Percentiles rank a stretch among this genome's conserved stretches.
Evolutionary conservation across 2,888 invertebrate genomes (phyloP).

Genomic region (Drosophila engyochracea): DNA sequence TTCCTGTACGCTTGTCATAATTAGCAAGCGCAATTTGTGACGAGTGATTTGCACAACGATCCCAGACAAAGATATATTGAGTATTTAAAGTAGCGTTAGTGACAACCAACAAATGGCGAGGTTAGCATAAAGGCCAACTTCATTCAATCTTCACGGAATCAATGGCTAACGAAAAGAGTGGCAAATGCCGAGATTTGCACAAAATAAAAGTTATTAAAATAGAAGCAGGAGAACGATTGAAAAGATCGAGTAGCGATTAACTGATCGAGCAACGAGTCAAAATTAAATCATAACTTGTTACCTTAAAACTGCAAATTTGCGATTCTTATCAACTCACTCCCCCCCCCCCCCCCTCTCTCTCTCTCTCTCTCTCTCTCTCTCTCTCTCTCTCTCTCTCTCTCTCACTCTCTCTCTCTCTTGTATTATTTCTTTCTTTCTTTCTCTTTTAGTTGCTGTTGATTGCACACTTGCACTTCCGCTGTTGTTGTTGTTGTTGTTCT

Average conservation of each 20-base stretch:
- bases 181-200: neutral
- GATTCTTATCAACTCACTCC: neutral
- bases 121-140: neutral
- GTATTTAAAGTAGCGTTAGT: neutral
- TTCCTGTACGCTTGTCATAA: constrained; percentile 21
- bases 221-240: neutral
- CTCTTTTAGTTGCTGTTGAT: constrained; percentile 18
- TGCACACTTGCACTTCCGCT: constrained; percentile 74
- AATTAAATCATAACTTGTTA: neutral
- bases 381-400: neutral
- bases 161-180: neutral
- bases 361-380: neutral
- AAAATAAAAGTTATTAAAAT: neutral
- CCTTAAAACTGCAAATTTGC: neutral
- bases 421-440: no score
- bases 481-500: constrained; percentile 14
- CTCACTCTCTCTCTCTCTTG: neutral
- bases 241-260: constrained; percentile 5
- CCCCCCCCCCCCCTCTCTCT: no score
- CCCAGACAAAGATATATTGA: neutral
- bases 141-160: no score
- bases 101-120: constrained; percentile 5
- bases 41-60: constrained; percentile 14
- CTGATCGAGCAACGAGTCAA: neutral
- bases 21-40: constrained; percentile 15